These are phyloP conservation scores for Herpailurus yagouaroundi DNA, from an alignment of 2,113 vertebrate species.

Conservation along the genomic window DNA sequence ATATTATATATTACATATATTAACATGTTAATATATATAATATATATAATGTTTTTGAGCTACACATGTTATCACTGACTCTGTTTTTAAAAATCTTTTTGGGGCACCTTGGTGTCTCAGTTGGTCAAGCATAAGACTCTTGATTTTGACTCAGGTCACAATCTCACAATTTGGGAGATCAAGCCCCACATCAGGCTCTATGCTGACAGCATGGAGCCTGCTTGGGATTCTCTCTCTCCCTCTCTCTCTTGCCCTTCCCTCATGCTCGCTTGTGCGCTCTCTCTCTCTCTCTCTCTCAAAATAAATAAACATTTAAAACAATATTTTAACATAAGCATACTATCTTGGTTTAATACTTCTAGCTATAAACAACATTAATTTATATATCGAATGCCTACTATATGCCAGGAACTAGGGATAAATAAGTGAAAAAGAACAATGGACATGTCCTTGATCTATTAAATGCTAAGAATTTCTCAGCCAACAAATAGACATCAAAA, in stretches of 20 bases:
- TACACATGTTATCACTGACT: not conserved
- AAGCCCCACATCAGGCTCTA: too few species aligned
- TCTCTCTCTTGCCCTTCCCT: too few species aligned
- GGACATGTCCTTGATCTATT: not conserved
- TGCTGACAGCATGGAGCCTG: too few species aligned
- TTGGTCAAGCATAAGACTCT: too few species aligned
- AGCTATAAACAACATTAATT: not conserved
- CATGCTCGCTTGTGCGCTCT: too few species aligned
- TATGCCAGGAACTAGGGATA: not conserved
- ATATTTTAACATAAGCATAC: not conserved
- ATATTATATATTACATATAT: not conserved
- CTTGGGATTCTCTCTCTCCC: too few species aligned
- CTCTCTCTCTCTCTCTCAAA: too few species aligned
- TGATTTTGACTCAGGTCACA: too few species aligned
- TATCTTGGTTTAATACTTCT: not conserved
- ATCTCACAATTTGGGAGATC: too few species aligned
- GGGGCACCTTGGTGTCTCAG: too few species aligned
- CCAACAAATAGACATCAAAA: not conserved
- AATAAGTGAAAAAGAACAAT: not conserved
- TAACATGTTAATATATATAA: not conserved
- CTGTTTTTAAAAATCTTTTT: slow-evolving; percentile 29
- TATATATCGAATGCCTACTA: not conserved
- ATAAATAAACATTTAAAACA: not conserved
- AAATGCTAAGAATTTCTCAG: not conserved
- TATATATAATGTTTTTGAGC: not conserved